These are phyloP conservation scores for Mastomys natalensis DNA, from an alignment of 2,113 vertebrate species.

Conservation along the genomic window DNA sequence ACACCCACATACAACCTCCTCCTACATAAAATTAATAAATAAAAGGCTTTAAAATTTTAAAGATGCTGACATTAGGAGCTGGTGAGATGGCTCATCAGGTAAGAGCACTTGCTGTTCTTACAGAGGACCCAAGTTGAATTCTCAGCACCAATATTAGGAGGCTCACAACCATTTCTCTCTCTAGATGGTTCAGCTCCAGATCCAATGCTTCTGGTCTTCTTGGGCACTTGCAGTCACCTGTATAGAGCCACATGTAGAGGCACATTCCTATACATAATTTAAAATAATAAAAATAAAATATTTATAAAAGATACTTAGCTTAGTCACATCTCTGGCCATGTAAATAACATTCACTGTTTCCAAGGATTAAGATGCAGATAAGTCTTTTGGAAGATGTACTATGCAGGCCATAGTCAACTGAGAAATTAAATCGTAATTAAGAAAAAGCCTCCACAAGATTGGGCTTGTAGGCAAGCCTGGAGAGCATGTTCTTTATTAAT, in stretches of 20 bases:
- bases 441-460: neutral
- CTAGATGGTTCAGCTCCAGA: neutral
- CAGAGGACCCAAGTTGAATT: neutral
- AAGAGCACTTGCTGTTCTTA: neutral
- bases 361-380: neutral
- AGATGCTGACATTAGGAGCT: neutral
- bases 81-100: neutral
- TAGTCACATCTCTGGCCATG: neutral
- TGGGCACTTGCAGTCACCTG: neutral
- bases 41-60: neutral
- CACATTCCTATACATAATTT: neutral
- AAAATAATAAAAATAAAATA: neutral
- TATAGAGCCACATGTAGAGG: neutral
- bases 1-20: too few species aligned
- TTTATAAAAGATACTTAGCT: neutral
- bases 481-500: neutral
- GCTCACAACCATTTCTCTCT: neutral
- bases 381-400: too few species aligned
- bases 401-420: neutral
- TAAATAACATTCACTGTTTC: neutral
- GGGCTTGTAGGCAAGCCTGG: neutral
- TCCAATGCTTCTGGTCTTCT: neutral
- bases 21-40: neutral
- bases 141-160: neutral
- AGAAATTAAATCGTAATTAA: neutral